Base-by-base conservation (phyloP, 1,140 invertebrate genomes). In the Drosophila malerkotliana region DNA sequence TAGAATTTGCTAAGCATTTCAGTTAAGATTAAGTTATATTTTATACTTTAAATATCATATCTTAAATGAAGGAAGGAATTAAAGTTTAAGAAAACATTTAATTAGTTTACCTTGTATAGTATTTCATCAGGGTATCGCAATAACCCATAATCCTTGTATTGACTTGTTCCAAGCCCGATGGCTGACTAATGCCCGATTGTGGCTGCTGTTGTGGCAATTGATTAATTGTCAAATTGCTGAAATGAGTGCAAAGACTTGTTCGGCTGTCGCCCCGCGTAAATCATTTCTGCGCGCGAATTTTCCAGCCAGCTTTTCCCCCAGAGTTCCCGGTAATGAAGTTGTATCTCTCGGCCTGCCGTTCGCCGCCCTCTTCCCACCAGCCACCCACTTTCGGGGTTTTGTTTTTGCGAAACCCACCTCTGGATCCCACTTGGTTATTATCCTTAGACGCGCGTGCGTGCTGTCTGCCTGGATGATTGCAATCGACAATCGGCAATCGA, bases 211-310 rank as follows among this genome's bases (percentile, higher is more conserved):
- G 67, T 66, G 78, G 82, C 79, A 73, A 62, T 87, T 87, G 83
- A 87, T 87, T 88, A 87, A 88, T 88, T 88, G 83, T 88, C 83
- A 88, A 88, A 88, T 88, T 88, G 83, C 72, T 88, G 76, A 88
- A 88, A 88, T 89, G 83, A 88, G 83, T 88, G 84, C 83, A 88
- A 88, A 88, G 80, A 88, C 83, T 84, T 88, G 83, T 88, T 83
- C 63, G 79, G 53, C 73, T 82, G 79, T 76, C 75, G 79, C 76
- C 34, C 48, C 34, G 76, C 84, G 83, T 88, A 88, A 88, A 88
- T 88, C 83, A 88, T 88, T 82, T 81, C 66, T 49, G 32, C 28
- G 24, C 58, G 62, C 47, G 63, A 55, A 30, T 68, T 71, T 69
- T 76, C 60, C 61, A 14, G 53, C 56, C 56, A 54, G 51, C 52